Conservation (phyloP, 2,888 invertebrate genomes). For the Tetragonisca angustula region DNA sequence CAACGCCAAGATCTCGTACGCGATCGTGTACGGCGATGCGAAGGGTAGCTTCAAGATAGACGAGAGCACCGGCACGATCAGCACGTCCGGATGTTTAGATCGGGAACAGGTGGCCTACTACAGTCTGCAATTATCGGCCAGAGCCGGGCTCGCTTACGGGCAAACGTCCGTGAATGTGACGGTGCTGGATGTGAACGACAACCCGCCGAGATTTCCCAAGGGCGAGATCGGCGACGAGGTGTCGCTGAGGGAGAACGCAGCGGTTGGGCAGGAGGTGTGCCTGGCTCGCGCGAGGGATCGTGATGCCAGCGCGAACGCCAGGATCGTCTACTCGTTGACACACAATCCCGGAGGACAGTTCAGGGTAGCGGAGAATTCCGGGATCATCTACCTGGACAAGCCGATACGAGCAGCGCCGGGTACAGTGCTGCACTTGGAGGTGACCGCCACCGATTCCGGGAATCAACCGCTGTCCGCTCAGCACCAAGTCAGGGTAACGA, state of each 20-base stretch:
- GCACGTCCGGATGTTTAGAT: constrained; percentile 92
- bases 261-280: constrained; percentile 96
- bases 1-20: constrained; percentile 87
- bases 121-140: constrained; percentile 92
- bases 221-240: constrained; percentile 90
- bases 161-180: constrained; percentile 92
- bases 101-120: constrained; percentile 92
- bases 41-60: constrained; percentile 92
- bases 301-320: constrained; percentile 95
- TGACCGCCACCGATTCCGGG: constrained; percentile 94
- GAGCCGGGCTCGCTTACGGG: constrained; percentile 90
- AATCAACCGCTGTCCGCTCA: constrained; percentile 90
- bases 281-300: constrained; percentile 94
- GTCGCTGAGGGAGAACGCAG: constrained; percentile 93
- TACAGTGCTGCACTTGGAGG: constrained; percentile 89
- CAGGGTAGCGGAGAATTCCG: constrained; percentile 93
- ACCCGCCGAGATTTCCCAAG: constrained; percentile 92
- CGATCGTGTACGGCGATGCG: constrained; percentile 92
- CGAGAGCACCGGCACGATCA: constrained; percentile 91
- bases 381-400: constrained; percentile 94
- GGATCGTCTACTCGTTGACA: constrained; percentile 92
- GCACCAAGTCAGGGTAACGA: constrained; percentile 89
- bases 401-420: constrained; percentile 91
- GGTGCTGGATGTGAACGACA: constrained; percentile 95
- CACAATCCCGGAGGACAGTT: constrained; percentile 93